Base-by-base conservation (phyloP, 2,113 vertebrate genomes). In the Mobula hypostoma region DNA sequence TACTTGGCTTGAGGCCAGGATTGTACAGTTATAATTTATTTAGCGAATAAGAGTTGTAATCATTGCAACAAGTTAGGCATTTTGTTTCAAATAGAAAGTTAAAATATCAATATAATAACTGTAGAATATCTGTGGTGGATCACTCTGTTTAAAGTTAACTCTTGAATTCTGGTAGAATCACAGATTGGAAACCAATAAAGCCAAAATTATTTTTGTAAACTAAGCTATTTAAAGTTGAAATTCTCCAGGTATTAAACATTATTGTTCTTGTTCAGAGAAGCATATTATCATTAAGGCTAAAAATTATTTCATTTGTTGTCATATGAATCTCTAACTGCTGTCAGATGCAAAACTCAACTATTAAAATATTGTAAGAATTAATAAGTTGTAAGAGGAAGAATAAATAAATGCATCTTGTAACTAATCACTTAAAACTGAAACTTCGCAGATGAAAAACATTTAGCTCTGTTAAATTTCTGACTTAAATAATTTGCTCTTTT, bases 1-100 rank as follows among this genome's bases (percentile, higher is more conserved):
- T 97, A 96, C 95, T 95, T 96, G 96, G 96, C 97, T 97, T 96
- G 95, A 97, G 95, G 94, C 76, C 96, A 97, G 97, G 95, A 94
- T 94, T 94, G 96, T 97, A 95, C 97, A 96, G 94, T 94, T 29
- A 93, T 93, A 90, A 90, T 90, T 68, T 66, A 74, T 12, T 56
- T 56, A 29, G 70, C 5, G n/a, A n/a, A 63, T 4, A 68, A 19
- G 63, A 32, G 68, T 14, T 90, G n/a, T 15, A 93, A 14, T 93
- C 19, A 93, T 56, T 32, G 36, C 40, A 93, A 56, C 11, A 93
- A 63, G 56, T 72, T 40, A 36, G 32, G 24, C 74, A 92, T 48
- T 93, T 29, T 29, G 15, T n/a, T 72, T 72, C 36, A 21, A 40
- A 72, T 8, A 9, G 36, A 56, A 63, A 63, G 32, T 90, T 90